phyloP scores from a whole-genome alignment of 1,140 invertebrate species.

The Apis dorsata region DNA sequence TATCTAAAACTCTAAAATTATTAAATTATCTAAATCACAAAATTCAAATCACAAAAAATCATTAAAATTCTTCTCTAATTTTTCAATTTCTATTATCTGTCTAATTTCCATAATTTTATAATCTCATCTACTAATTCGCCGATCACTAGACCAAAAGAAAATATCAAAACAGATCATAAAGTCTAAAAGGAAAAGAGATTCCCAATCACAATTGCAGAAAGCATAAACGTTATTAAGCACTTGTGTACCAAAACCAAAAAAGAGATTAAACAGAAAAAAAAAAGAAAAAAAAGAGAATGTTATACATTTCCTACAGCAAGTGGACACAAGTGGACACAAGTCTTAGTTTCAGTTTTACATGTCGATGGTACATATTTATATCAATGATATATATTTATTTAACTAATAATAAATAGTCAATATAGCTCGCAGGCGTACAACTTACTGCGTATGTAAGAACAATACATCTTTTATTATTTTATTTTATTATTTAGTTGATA shows the following conservation, averaged over 20 bases:
- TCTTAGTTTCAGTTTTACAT: no score
- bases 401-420: slow-evolving; percentile 63
- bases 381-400: slow-evolving; percentile 29
- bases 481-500: slow-evolving; percentile 64
- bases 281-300: not conserved
- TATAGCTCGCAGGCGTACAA: slow-evolving; percentile 58
- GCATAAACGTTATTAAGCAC: not conserved
- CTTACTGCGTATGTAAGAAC: slow-evolving; percentile 66
- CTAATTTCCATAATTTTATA: not conserved
- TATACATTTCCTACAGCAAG: slow-evolving; percentile 17
- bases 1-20: no score
- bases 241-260: not conserved
- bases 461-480: slow-evolving; percentile 74
- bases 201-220: slow-evolving; percentile 3
- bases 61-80: not conserved
- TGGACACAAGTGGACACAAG: no score
- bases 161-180: not conserved
- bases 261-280: not conserved
- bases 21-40: no score
- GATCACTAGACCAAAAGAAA: not conserved
- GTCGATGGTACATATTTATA: slow-evolving; percentile 11
- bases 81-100: no score
- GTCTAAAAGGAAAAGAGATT: not conserved
- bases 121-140: not conserved
- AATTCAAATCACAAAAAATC: no score